Conservation (phyloP, 2,797 vertebrate species). For the Ceyx erithaca region DNA sequence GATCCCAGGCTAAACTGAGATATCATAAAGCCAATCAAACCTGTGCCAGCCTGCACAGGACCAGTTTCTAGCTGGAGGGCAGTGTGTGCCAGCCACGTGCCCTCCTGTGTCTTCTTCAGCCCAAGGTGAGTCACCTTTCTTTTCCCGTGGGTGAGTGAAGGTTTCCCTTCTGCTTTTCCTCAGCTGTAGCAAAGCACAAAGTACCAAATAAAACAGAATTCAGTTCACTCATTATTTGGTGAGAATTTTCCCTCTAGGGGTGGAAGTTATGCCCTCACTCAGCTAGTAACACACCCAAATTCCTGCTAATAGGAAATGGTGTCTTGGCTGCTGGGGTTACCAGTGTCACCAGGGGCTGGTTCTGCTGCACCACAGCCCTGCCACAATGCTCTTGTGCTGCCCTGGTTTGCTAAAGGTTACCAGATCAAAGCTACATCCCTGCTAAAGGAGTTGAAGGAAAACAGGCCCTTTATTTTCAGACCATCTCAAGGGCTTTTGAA, state of each 20-base stretch:
- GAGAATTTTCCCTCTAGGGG: not conserved
- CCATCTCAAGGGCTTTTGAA: conserved; percentile 41
- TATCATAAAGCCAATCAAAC: not conserved
- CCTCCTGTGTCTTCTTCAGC: not conserved
- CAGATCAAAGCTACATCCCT: not conserved
- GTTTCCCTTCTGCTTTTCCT: not conserved
- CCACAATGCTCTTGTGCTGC: not conserved
- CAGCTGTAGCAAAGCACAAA: not conserved
- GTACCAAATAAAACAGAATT: not conserved
- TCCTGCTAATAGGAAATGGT: not conserved
- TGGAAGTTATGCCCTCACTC: not conserved
- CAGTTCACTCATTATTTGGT: not conserved
- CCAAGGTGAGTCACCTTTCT: not conserved
- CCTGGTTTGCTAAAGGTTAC: not conserved
- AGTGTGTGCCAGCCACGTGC: fast-evolving
- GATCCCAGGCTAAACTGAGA: not conserved
- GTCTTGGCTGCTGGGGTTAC: not conserved
- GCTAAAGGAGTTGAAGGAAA: conserved; percentile 10
- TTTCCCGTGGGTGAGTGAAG: not conserved
- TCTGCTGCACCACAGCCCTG: not conserved
- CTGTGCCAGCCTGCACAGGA: not conserved
- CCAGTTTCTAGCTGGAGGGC: not conserved
- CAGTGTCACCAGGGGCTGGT: not conserved
- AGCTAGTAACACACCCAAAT: fast-evolving
- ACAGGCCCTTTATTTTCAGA: conserved; percentile 15